Conservation (phyloP, 1,140 invertebrate species). For the Coptotermes formosanus region DNA sequence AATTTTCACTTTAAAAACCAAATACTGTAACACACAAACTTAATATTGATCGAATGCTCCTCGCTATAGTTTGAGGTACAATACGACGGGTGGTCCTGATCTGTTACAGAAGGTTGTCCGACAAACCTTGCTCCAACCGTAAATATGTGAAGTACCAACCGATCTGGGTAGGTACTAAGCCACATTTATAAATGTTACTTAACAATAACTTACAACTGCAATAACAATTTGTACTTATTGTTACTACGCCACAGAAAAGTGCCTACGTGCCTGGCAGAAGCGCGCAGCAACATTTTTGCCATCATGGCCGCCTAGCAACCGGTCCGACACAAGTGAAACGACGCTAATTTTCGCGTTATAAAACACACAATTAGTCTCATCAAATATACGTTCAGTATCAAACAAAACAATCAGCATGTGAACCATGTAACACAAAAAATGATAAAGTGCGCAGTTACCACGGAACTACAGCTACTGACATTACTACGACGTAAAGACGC, state of each 20-base stretch:
- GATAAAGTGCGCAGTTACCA: background rate
- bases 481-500: background rate
- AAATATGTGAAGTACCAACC: background rate
- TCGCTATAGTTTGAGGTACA: background rate
- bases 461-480: background rate
- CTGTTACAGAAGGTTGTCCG: background rate
- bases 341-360: background rate
- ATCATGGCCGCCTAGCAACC: slow-evolving; percentile 31
- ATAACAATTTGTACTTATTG: slow-evolving; percentile 4
- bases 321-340: slow-evolving; percentile 17
- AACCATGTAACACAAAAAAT: background rate
- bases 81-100: background rate
- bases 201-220: background rate
- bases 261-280: slow-evolving; percentile 11
- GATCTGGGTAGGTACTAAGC: slow-evolving; percentile 1
- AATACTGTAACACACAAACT: background rate
- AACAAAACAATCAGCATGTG: background rate
- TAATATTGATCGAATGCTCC: background rate
- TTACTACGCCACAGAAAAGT: background rate
- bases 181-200: background rate
- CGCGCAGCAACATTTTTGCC: slow-evolving; percentile 16
- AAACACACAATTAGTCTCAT: background rate
- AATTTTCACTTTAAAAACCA: background rate
- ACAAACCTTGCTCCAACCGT: background rate
- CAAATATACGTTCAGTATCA: background rate